Evolutionary conservation across 1,140 invertebrate species (phyloP), one percentile per base, ranked within the genome.

Genomic region (Diorhabda sublineata): DNA sequence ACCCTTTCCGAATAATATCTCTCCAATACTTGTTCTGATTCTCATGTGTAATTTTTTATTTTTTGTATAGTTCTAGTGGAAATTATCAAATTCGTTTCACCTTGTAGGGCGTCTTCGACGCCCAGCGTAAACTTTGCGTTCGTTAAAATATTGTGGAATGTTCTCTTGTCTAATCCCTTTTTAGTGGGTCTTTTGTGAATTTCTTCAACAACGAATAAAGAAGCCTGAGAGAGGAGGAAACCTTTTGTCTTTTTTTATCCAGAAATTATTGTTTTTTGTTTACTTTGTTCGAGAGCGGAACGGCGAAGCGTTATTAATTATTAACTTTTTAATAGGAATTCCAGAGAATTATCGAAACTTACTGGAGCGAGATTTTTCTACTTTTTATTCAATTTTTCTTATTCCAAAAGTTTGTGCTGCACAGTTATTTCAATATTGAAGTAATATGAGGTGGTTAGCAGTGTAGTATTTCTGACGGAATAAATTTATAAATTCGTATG

Each of bases 131-230:
- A 52, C n/a, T 52, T 52, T 52, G 6, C n/a, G 47, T 52, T 52
- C 47, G 47, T 52, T 52, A 52, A 52, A 52, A 52, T 52, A 52
- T 52, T 52, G 47, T 52, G 47, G 47, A 52, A 6, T 52, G 47
- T 52, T 52, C 47, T 2, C 26, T 52, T 52, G 4, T 52, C 47
- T 52, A 8, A 52, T 52, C 47, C 47, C 47, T 52, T 52, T 52
- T 52, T 52, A 52, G 47, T 52, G 47, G 47, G 47, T 52, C 47
- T 52, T 52, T 52, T 52, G 47, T 52, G 47, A 52, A 52, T n/a
- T 52, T 52, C 47, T 52, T 52, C 6, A 52, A 52, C 47, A 52
- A 52, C n/a, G 47, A 52, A 52, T 52, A 52, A 52, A 52, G 47
- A 52, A 52, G 47, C 6, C 47, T 52, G 47, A n/a, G 3, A 52